Conservation (phyloP, 2,113 vertebrate species). For the Mesembrinibis cayennensis region DNA sequence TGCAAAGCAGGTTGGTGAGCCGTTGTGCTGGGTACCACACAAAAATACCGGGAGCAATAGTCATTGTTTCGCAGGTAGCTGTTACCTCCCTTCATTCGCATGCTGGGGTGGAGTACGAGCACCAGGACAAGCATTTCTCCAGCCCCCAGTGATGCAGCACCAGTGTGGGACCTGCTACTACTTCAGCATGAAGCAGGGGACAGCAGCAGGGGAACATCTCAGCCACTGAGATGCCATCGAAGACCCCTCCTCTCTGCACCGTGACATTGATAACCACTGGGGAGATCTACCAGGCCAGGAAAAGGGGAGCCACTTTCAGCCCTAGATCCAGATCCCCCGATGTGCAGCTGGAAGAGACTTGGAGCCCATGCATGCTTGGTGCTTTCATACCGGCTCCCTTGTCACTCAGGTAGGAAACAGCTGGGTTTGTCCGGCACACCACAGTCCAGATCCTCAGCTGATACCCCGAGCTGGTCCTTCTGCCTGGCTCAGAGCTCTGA, state of each 20-base stretch:
- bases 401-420: neutral
- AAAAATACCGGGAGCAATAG: accelerated
- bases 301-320: too few relatives aligned
- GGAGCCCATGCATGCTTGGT: accelerated
- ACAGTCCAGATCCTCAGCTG: neutral
- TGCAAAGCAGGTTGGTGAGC: neutral
- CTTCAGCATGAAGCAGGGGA: accelerated
- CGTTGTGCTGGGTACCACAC: neutral
- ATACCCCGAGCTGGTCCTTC: accelerated
- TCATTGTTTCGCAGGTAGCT: neutral
- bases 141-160: neutral
- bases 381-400: neutral
- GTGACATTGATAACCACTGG: accelerated
- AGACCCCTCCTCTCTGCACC: neutral
- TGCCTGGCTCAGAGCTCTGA: accelerated
- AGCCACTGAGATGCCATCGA: neutral
- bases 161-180: neutral
- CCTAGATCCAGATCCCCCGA: accelerated
- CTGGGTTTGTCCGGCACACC: neutral
- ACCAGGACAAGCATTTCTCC: neutral
- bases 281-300: neutral
- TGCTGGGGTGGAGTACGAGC: neutral
- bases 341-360: neutral
- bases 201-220: neutral
- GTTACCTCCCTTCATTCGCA: accelerated